Evolutionary conservation across 2,113 vertebrate genomes (phyloP).

Genomic region (Hippocampus abdominalis): DNA sequence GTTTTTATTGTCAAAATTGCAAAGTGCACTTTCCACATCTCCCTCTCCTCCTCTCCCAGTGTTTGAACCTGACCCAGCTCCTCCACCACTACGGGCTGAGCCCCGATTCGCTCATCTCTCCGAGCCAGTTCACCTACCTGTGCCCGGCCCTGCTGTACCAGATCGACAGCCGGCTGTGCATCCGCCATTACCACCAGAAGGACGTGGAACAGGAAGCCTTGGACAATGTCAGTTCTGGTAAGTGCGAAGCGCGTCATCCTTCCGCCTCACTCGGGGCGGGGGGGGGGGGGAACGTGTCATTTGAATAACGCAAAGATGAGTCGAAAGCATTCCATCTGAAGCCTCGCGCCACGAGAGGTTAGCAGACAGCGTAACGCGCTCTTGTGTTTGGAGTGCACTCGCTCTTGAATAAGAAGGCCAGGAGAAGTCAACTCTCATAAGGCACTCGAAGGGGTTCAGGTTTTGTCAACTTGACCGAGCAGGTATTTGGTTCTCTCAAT

Average conservation of each 20-base stretch:
- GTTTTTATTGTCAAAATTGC: too few relatives aligned
- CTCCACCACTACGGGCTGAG: slow-evolving; percentile 83
- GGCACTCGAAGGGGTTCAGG: background rate
- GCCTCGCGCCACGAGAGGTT: background rate
- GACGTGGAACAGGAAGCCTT: slow-evolving; percentile 74
- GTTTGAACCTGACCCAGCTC: slow-evolving; percentile 90
- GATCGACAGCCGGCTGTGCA: slow-evolving; percentile 91
- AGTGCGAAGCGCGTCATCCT: slow-evolving; percentile 17
- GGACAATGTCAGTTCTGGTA: slow-evolving; percentile 78
- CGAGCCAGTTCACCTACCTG: slow-evolving; percentile 83
- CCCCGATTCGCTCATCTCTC: slow-evolving; percentile 80
- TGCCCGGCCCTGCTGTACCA: slow-evolving; percentile 96
- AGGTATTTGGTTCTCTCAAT: background rate
- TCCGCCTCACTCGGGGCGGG: background rate
- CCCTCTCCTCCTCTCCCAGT: slow-evolving; percentile 71
- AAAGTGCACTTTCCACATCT: background rate
- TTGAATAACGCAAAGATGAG: background rate
- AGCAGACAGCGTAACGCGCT: background rate
- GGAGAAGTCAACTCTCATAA: background rate
- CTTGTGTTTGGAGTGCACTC: background rate
- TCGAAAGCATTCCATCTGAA: background rate
- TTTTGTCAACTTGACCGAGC: background rate
- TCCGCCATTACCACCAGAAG: slow-evolving; percentile 83
- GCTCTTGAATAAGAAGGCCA: background rate
- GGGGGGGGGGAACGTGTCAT: background rate